Percentiles rank a stretch among this genome's conserved stretches.
Conservation (phyloP, 2,888 invertebrate species). For the Xestia c-nigrum region DNA sequence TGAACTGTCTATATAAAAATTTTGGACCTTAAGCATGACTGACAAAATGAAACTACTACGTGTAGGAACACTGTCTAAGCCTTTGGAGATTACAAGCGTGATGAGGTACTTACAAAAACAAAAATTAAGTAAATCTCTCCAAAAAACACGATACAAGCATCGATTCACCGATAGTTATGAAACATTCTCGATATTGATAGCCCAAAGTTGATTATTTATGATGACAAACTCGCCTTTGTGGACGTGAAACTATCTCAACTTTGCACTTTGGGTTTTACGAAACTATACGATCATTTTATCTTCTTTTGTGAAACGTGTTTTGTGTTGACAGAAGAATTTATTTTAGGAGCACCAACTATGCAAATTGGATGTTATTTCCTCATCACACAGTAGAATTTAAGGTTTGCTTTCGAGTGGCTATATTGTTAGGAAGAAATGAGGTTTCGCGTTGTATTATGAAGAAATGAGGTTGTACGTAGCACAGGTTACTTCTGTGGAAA, state of each 20-base stretch:
- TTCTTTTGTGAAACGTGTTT: slow-evolving; percentile 30
- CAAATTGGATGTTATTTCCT: background rate
- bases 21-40: background rate
- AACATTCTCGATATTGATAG: slow-evolving; percentile 29
- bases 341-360: background rate
- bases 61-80: background rate
- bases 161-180: slow-evolving; percentile 23
- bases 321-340: slow-evolving; percentile 21
- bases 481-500: no score
- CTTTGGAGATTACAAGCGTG: background rate
- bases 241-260: slow-evolving; percentile 45
- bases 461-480: no score
- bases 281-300: slow-evolving; percentile 30
- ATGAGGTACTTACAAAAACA: background rate
- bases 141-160: background rate
- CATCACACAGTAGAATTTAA: background rate
- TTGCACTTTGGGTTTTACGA: slow-evolving; percentile 53
- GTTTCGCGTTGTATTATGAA: no score
- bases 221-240: slow-evolving; percentile 30
- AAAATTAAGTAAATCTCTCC: background rate
- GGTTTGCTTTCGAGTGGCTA: background rate
- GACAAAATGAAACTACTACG: background rate
- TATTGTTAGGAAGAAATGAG: no score
- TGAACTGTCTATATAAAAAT: background rate
- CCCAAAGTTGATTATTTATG: slow-evolving; percentile 49